Conservation (phyloP, 2,113 vertebrate species). For the Mungos mungo region DNA sequence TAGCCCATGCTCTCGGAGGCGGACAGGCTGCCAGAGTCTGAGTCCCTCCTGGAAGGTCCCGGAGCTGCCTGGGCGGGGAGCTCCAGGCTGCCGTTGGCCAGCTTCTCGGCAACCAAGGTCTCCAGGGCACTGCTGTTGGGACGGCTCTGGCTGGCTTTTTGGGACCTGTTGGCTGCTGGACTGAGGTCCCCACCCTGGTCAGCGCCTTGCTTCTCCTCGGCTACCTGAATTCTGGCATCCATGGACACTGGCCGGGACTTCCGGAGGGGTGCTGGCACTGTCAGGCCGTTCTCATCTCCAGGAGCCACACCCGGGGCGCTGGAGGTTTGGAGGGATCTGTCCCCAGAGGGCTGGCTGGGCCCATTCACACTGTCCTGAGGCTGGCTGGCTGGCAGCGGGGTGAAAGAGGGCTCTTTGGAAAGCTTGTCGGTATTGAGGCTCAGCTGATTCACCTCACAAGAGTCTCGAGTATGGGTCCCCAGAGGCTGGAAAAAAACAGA, state of each 20-base stretch:
- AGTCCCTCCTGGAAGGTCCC: conserved; percentile 84
- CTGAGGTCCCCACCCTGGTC: conserved; percentile 42
- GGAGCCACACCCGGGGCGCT: conserved; percentile 75
- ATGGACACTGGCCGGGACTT: conserved; percentile 73
- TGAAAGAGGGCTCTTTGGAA: background rate
- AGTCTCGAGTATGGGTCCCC: conserved; percentile 83
- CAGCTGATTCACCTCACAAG: conserved; percentile 87
- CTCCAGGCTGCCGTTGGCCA: conserved; percentile 83
- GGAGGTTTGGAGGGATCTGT: conserved; percentile 79
- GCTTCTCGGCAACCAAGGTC: conserved; percentile 70
- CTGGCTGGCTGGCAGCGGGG: conserved; percentile 47
- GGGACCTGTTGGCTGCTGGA: conserved; percentile 45
- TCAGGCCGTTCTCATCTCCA: conserved; percentile 85
- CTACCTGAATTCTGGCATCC: conserved; percentile 51
- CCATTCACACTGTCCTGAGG: conserved; percentile 57
- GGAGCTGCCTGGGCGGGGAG: conserved; percentile 6
- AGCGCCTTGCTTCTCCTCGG: background rate
- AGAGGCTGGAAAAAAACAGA: conserved; percentile 81
- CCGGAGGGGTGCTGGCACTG: conserved; percentile 53
- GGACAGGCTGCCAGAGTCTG: conserved; percentile 87
- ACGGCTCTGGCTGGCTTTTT: conserved; percentile 56
- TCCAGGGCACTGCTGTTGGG: conserved; percentile 82
- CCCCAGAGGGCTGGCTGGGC: conserved; percentile 66
- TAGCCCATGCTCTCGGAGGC: conserved; percentile 90
- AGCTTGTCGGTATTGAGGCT: conserved; percentile 87